Base-by-base conservation (phyloP, 2,797 vertebrate genomes). In the Salmo trutta region DNA sequence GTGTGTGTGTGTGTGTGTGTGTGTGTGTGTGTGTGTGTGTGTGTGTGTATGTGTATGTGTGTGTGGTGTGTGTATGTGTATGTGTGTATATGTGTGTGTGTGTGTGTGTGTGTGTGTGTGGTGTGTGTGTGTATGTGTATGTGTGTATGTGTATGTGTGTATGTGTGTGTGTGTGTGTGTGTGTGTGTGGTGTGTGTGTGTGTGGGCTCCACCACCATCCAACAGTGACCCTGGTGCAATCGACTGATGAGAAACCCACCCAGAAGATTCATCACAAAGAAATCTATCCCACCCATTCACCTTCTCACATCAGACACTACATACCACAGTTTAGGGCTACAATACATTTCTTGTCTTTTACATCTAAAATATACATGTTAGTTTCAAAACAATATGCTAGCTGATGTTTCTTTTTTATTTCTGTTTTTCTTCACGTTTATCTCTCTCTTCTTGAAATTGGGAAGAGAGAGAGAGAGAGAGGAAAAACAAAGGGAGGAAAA, bases 161-260 rank as follows among this genome's bases (percentile, higher is more conserved):
- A 2, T 62, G n/a, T 24, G n/a, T 24, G 56, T 24, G n/a, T 62
- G n/a, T 24, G n/a, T n/a, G n/a, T n/a, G n/a, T n/a, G 53, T 5
- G 21, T 24, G 21, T 62, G 59, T 24, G 16, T 54, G 53, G 16
- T 54, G 52, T 17, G 14, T 17, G 16, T 17, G 53, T 17, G 54
- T 21, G 56, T 21, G 21, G 3, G 59, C 59, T 21, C 21, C 1
- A 24, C 1, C 59, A 64, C 59, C 59, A 64, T 87, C 89, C 89
- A 82, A 85, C 91, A 90, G 91, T 94, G 94, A 94, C 93, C 93
- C 93, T 91, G 91, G 88, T 91, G 91, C 92, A 91, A 92, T 92
- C 88, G 91, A 92, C 21, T 64, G 21, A 64, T 90, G 84, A 91
- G 91, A 93, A 91, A 90, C 88, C 82, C 85, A 68, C 33, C 86